Evolutionary conservation across 2,888 invertebrate genomes (phyloP), one percentile per base, ranked within the genome.

Genomic region (Suillia variegata): DNA sequence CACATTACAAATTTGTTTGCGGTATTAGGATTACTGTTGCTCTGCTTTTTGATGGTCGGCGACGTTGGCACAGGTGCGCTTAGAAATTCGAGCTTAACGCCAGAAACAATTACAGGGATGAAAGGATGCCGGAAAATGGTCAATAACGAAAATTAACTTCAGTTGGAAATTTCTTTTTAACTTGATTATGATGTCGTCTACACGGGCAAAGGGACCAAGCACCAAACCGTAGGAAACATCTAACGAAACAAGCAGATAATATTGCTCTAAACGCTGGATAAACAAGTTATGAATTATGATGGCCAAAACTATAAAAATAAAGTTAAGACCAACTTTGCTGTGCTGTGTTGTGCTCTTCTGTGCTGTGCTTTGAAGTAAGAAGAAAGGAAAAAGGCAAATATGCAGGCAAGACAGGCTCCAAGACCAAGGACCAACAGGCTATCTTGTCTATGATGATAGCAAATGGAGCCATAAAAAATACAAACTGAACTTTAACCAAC

Each of bases 101-200:
- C 17, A 20, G 45, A 18, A 45, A 45, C 18, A 45, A 45, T 20
- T 45, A 20, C 17, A 17, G 13, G 18, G 10, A 45, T 13, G 13
- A 45, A 45, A 45, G 45, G 8, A 45, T 45, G 45, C 20, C 6
- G 20, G 20, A 17, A 45, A 45, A 45, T 45, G 45, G 18, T 45
- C 45, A 45, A 45, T 45, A 45, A 45, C 20, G 45, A 45, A 45
- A 45, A 45, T 20, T 45, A 45, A 45, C 17, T 17, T 18, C 45
- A 45, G 45, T 45, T 45, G 17, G 45, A 45, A 45, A 45, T 45
- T 38, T 38, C 38, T 38, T 38, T 38, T 38, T 38, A 38, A 38
- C 38, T n/a, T n/a, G 38, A 13, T 38, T 38, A 38, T 38, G 38
- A 38, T 13, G 38, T 8, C 31, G 6, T 31, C 31, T 31, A 31